Evolutionary conservation across 2,888 invertebrate species (phyloP).

Genomic region (Celastrina argiolus): DNA sequence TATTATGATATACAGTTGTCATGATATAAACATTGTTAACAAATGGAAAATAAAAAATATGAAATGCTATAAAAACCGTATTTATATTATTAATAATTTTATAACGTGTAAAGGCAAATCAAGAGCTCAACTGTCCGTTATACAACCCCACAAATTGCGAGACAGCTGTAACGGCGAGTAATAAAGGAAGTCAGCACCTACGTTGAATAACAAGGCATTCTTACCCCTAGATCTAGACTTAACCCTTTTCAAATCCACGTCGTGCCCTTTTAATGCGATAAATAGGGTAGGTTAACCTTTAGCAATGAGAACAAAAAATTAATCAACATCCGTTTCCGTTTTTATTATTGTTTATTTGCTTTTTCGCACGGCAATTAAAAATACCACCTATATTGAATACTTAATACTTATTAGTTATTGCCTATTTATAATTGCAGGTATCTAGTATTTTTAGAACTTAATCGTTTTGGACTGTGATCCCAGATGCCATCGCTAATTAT

Average conservation of each 20-base stretch:
- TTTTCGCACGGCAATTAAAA: no score
- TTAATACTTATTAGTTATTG: no score
- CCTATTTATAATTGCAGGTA: no score
- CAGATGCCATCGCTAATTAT: no score
- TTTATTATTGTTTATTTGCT: not conserved
- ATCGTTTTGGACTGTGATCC: no score
- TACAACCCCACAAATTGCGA: slow-evolving; percentile 40
- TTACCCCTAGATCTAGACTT: slow-evolving; percentile 36
- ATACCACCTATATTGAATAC: no score
- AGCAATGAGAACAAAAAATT: not conserved
- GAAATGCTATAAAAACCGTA: no score
- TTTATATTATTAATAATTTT: not conserved
- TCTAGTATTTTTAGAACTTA: no score
- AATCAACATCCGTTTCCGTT: not conserved
- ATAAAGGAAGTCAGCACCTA: slow-evolving; percentile 52
- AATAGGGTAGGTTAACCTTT: not conserved
- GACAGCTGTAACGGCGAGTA: slow-evolving; percentile 54
- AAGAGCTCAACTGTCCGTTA: not conserved
- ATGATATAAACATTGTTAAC: no score
- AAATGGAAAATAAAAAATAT: no score
- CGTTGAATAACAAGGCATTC: slow-evolving; percentile 45
- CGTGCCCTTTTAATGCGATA: slow-evolving; percentile 23
- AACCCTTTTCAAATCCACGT: slow-evolving; percentile 26
- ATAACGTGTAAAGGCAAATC: not conserved
- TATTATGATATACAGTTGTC: no score